Evolutionary conservation across 2,797 vertebrate species (phyloP).

Genomic region (Enteromius anoplus): DNA sequence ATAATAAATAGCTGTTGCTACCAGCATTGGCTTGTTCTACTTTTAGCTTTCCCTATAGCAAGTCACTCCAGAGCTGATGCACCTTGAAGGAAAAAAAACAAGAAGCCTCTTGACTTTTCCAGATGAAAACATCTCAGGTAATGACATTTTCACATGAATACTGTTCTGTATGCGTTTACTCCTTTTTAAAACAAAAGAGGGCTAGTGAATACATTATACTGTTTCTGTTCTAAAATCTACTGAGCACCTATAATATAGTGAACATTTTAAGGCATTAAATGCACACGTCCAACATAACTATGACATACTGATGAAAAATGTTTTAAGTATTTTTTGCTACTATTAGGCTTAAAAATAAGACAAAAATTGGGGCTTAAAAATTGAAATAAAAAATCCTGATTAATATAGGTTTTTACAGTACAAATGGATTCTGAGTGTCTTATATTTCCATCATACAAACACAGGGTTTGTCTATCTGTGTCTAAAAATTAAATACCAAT

Average conservation of each 20-base stretch:
- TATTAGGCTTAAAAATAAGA: not conserved
- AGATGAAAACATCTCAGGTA: conserved; percentile 9
- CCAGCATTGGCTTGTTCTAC: conserved; percentile 9
- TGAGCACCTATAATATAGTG: not conserved
- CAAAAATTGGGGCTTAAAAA: not conserved
- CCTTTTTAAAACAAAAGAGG: not conserved
- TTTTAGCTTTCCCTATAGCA: conserved; percentile 28
- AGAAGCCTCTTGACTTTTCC: not conserved
- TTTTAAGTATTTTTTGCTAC: not conserved
- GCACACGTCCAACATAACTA: not conserved
- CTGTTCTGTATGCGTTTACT: not conserved
- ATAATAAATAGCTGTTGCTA: conserved; percentile 5
- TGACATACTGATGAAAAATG: not conserved
- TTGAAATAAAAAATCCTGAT: not conserved
- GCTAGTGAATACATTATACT: not conserved
- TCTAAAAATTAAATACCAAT: not conserved
- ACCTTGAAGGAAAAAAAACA: not conserved
- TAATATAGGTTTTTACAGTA: not conserved
- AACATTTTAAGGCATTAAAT: not conserved
- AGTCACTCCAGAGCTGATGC: conserved; percentile 13
- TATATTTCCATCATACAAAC: conserved; percentile 46
- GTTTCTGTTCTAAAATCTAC: not conserved
- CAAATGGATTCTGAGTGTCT: conserved; percentile 33
- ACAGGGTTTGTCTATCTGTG: conserved; percentile 41
- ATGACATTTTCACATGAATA: conserved; percentile 14